A percentile compares a stretch with the other conserved stretches of the same genome.
phyloP scores from a whole-genome alignment of 1,140 invertebrate genomes.

The Carposina sasakii region DNA sequence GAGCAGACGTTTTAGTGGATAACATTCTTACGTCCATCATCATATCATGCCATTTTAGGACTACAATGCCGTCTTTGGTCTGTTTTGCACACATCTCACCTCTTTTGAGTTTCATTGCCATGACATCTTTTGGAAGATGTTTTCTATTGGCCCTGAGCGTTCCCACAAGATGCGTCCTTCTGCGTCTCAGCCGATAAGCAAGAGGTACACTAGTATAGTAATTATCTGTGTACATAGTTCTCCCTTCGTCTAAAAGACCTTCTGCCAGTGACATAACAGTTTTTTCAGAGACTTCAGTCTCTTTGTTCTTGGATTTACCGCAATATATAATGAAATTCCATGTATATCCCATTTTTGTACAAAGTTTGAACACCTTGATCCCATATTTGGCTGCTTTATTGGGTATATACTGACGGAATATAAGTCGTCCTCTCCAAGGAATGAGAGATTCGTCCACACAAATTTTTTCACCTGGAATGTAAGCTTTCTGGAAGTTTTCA shows the following conservation, averaged over 20 bases:
- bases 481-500: no score
- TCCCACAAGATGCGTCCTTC: constrained; percentile 14
- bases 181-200: constrained; percentile 11
- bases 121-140: constrained; percentile 7
- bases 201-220: constrained; percentile 16
- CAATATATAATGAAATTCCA: constrained; percentile 9
- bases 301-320: constrained; percentile 4
- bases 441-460: constrained; percentile 16
- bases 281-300: constrained; percentile 7
- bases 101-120: constrained; percentile 20
- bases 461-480: constrained; percentile 3
- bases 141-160: constrained; percentile 14
- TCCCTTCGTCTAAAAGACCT: constrained; percentile 7
- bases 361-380: constrained; percentile 17
- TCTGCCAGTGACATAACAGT: constrained; percentile 3
- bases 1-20: no score
- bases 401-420: constrained; percentile 10
- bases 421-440: constrained; percentile 8
- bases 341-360: constrained; percentile 11
- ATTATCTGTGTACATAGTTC: constrained; percentile 11
- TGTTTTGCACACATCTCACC: constrained; percentile 18
- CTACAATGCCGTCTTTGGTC: constrained; percentile 13
- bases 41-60: constrained; percentile 32
- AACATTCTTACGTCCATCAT: constrained; percentile 28
- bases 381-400: constrained; percentile 13